Evolutionary conservation across 37 sponge, comb jelly and placozoan species (phyloP).

Genomic region (Eunapius fragilis): DNA sequence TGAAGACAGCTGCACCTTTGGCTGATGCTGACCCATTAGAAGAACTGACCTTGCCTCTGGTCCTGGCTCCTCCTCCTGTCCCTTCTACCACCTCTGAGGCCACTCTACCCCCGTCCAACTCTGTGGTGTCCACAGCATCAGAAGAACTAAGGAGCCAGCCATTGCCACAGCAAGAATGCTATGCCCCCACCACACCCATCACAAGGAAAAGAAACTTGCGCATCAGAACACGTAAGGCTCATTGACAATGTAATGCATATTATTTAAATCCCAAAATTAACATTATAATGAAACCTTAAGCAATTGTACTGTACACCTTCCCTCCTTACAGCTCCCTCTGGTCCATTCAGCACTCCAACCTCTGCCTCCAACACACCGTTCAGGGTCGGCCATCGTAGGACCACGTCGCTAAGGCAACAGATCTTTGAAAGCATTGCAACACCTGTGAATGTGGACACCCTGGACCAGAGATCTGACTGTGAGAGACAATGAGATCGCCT

Average conservation of each 20-base stretch:
- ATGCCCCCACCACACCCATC: neutral
- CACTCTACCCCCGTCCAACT: neutral
- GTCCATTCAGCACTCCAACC: neutral
- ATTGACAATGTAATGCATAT: too few relatives aligned
- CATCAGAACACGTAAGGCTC: neutral
- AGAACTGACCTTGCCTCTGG: neutral
- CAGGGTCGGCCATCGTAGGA: conserved; percentile 22
- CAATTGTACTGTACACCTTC: neutral
- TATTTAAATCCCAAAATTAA: too few relatives aligned
- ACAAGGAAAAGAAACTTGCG: neutral
- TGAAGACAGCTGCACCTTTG: neutral
- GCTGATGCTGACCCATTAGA: neutral
- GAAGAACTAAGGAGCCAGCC: neutral
- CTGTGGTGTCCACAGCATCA: neutral
- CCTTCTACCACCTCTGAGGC: neutral
- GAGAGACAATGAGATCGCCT: neutral
- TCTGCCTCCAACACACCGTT: conserved; percentile 7
- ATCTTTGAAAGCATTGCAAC: conserved; percentile 66
- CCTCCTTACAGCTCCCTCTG: neutral
- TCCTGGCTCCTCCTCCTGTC: neutral
- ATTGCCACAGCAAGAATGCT: neutral
- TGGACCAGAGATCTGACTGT: conserved; percentile 30
- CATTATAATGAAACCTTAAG: too few relatives aligned
- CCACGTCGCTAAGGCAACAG: conserved; percentile 41
- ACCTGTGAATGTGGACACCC: neutral